Evolutionary conservation across 2,797 vertebrate species (phyloP).

Genomic region (Diglossa cyanea): DNA sequence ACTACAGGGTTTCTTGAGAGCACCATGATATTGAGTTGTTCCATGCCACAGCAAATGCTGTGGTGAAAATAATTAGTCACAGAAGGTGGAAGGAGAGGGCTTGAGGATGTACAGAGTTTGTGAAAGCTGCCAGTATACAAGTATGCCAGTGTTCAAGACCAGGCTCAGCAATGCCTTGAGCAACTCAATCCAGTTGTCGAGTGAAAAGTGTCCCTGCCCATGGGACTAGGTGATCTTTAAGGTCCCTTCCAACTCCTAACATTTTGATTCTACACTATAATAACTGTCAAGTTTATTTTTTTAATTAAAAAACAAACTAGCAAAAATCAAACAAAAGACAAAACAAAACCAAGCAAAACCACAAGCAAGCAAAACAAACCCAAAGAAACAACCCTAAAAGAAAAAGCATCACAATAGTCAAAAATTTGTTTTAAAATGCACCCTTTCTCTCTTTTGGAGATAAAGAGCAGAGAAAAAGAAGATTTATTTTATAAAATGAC

Average conservation of each 20-base stretch:
- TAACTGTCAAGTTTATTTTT: neutral
- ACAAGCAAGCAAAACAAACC: neutral
- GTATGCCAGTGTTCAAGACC: neutral
- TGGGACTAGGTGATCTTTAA: neutral
- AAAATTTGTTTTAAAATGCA: neutral
- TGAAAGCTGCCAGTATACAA: fast-evolving
- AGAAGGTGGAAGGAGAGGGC: neutral
- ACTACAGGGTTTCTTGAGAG: neutral
- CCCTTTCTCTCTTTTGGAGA: neutral
- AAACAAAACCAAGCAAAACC: neutral
- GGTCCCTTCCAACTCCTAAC: neutral
- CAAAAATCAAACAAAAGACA: neutral
- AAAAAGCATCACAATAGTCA: neutral
- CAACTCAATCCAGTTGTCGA: neutral
- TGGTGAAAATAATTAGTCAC: neutral
- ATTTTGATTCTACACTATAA: neutral
- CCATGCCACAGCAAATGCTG: fast-evolving
- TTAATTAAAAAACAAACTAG: neutral
- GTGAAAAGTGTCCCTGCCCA: neutral
- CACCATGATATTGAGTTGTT: fast-evolving
- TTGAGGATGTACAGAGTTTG: neutral
- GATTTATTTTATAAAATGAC: neutral
- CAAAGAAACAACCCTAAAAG: neutral
- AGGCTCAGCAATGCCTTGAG: neutral
- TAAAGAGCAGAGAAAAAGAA: neutral